Evolutionary conservation across 2,888 invertebrate species (phyloP).

Genomic region (Acanthosoma haemorrhoidale): DNA sequence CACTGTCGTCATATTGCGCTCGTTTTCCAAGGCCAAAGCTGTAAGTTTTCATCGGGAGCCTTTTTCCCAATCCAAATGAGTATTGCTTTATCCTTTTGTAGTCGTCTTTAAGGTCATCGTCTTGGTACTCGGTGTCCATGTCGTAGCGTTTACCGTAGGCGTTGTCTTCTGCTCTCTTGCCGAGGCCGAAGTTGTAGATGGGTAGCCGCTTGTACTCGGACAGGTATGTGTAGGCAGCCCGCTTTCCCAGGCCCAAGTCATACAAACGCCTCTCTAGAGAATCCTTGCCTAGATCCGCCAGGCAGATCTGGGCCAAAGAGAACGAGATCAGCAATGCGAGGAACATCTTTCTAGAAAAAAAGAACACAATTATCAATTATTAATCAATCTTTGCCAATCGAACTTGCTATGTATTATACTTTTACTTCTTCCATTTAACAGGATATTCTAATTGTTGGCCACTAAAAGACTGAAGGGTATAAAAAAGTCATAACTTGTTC

Average conservation of each 20-base stretch:
- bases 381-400: too few species aligned
- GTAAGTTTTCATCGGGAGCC: slow-evolving; percentile 45
- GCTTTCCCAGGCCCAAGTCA: slow-evolving; percentile 43
- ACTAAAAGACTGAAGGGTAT: too few species aligned
- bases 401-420: too few species aligned
- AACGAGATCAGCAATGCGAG: slow-evolving; percentile 27
- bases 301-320: slow-evolving; percentile 25
- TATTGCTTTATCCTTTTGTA: slow-evolving; percentile 45
- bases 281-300: slow-evolving; percentile 28
- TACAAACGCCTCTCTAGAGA: slow-evolving; percentile 39
- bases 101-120: slow-evolving; percentile 44
- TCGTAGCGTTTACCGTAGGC: slow-evolving; percentile 52
- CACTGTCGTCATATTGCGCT: slow-evolving; percentile 48
- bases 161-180: slow-evolving; percentile 46
- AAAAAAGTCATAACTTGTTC: too few species aligned
- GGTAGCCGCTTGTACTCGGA: slow-evolving; percentile 55
- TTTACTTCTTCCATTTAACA: too few species aligned
- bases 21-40: slow-evolving; percentile 43
- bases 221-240: slow-evolving; percentile 56
- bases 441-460: too few species aligned
- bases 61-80: slow-evolving; percentile 56
- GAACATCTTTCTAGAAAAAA: slow-evolving; percentile 30
- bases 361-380: not conserved
- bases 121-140: slow-evolving; percentile 56
- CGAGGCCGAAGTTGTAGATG: slow-evolving; percentile 52